phyloP scores from a whole-genome alignment of 2,113 vertebrate genomes.

The Propithecus coquereli region DNA sequence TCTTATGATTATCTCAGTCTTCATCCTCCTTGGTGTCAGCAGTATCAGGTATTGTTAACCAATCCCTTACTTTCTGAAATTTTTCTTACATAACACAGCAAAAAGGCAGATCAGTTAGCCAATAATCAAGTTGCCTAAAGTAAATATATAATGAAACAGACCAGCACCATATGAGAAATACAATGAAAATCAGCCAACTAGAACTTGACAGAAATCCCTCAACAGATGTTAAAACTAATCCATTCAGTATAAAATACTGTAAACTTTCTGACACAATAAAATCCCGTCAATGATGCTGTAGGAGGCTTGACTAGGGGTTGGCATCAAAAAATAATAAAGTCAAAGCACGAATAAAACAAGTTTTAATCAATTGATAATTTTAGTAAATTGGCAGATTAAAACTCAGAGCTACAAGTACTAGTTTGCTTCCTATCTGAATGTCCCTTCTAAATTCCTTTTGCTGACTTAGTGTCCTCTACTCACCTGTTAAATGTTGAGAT shows the following conservation, averaged over 20 bases:
- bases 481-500: not conserved
- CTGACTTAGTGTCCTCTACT: not conserved
- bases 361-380: not conserved
- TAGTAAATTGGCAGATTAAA: not conserved
- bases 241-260: not conserved
- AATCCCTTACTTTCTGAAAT: not conserved
- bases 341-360: not conserved
- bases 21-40: no score
- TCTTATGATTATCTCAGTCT: not conserved
- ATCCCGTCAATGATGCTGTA: not conserved
- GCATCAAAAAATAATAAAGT: not conserved
- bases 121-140: not conserved
- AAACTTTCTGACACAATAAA: not conserved
- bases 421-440: not conserved
- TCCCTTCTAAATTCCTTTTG: not conserved
- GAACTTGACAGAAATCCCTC: not conserved
- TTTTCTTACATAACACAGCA: not conserved
- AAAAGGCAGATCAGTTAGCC: not conserved
- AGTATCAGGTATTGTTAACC: not conserved
- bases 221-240: not conserved
- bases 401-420: not conserved
- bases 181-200: not conserved
- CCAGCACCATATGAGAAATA: not conserved
- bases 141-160: not conserved
- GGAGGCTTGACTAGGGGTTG: no score